Conservation (phyloP, 2,888 invertebrate genomes). For the Colostygia pectinataria region DNA sequence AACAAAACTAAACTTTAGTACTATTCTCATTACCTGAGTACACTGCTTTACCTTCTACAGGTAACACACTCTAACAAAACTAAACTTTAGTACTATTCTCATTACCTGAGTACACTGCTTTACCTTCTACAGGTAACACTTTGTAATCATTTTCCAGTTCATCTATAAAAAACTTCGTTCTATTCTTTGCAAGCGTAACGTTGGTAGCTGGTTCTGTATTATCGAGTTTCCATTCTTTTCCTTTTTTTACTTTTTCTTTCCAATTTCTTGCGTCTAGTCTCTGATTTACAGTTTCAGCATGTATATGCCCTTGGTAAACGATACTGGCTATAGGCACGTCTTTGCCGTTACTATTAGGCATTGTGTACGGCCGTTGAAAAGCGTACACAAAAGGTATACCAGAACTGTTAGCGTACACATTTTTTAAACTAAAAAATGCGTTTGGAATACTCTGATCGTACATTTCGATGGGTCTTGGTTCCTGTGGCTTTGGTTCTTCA, state of each 20-base stretch:
- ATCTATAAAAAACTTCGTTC: conserved; percentile 50
- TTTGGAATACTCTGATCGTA: conserved; percentile 23
- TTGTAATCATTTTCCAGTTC: conserved; percentile 43
- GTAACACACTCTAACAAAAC: conserved; percentile 10
- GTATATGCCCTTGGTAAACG: conserved; percentile 53
- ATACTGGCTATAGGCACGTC: conserved; percentile 42
- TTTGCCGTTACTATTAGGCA: conserved; percentile 24
- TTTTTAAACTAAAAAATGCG: conserved; percentile 17
- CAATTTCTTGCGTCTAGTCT: conserved; percentile 5
- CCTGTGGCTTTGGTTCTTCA: conserved; percentile 3
- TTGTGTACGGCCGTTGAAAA: conserved; percentile 42
- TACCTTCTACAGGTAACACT: conserved; percentile 21
- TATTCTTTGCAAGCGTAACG: conserved; percentile 29
- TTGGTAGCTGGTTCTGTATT: conserved; percentile 11
- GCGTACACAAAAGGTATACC: conserved; percentile 55
- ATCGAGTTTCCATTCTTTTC: background rate
- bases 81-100: conserved; percentile 4
- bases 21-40: background rate
- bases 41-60: conserved; percentile 6
- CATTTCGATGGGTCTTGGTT: conserved; percentile 4
- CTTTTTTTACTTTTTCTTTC: background rate
- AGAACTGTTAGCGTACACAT: conserved; percentile 33
- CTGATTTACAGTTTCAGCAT: conserved; percentile 37
- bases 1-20: conserved; percentile 5
- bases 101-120: background rate